Evolutionary conservation across 2,888 invertebrate species (phyloP), one percentile per base, ranked within the genome.

Genomic region (Temnothorax rugatulus): DNA sequence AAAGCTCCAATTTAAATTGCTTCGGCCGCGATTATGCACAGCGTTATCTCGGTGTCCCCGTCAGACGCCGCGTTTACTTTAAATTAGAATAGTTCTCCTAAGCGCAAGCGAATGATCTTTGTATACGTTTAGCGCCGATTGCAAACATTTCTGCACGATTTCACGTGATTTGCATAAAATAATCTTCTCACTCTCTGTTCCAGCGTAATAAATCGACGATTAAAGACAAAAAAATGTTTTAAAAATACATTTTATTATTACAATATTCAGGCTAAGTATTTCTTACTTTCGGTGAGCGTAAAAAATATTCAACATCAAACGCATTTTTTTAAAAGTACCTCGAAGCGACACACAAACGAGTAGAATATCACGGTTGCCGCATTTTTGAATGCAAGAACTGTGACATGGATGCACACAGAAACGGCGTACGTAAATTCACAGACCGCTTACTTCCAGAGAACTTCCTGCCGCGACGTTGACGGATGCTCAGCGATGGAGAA

Each of bases 1-100:
- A 83, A 82, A 86, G 84, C 83, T 84, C 83, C 83, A 76, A 86
- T 86, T 88, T 79, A 84, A 87, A 83, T 86, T 84, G 75, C 82
- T 59, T 77, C 73, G 81, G 74, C 50, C 59, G 29, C 73, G 81
- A 75, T 83, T 84, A 84, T 41, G 8, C 71, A 54, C 18, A 59
- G 15, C 15, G 76, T 50, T 68, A 34, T 50, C 38, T 34, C 34
- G 41, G 52, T 38, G 66, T 76, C 21, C 13, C 18, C 41, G 64
- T 44, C 21, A 50, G 44, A 29, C 29, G 29, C 29, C 29, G 21
- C 63, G 41, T 82, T 59, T 52, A 59, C 75, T 76, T 75, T 76
- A 63, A 63, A 63, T 59, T 66, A 59, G 25, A 77, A 77, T 61
- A 41, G 41, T 63, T 61, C 63, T 75, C 63, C 21, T 21, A 71